phyloP scores from a whole-genome alignment of 2,797 vertebrate species.

The Gila robusta region DNA sequence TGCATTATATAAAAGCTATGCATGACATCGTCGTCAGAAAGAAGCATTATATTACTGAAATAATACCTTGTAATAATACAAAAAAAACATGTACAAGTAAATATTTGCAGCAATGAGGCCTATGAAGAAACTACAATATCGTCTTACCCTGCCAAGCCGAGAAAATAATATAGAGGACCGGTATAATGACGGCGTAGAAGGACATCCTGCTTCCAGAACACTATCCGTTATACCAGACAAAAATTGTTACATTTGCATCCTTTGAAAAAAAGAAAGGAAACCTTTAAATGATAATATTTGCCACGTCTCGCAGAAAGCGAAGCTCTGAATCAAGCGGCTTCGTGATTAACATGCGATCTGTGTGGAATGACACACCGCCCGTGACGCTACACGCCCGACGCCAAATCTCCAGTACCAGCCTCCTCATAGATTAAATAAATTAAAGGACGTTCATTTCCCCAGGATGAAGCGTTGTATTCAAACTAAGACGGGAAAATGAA shows the following conservation, averaged over 20 bases:
- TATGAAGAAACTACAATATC: constrained; percentile 43
- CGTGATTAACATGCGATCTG: constrained; percentile 60
- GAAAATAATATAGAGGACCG: constrained; percentile 72
- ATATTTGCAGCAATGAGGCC: constrained; percentile 62
- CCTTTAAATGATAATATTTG: neutral
- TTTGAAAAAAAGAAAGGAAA: neutral
- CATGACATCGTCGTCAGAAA: neutral
- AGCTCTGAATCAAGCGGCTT: constrained; percentile 39
- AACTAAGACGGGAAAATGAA: neutral
- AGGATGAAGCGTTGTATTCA: neutral
- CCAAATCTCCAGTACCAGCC: constrained; percentile 6
- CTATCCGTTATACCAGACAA: constrained; percentile 5
- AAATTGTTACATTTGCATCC: constrained; percentile 30
- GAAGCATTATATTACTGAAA: too few species aligned
- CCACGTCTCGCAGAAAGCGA: constrained; percentile 35
- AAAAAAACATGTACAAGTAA: neutral
- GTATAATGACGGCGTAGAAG: constrained; percentile 67
- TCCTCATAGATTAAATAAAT: neutral
- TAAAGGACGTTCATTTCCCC: neutral
- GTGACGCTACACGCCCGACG: constrained; percentile 61
- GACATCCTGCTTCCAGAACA: constrained; percentile 68
- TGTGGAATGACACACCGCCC: constrained; percentile 70
- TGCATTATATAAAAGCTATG: constrained; percentile 1
- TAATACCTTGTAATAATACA: too few species aligned
- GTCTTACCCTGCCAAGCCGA: constrained; percentile 77